Conservation (phyloP, 2,113 vertebrate species). For the Setophaga petechia region DNA sequence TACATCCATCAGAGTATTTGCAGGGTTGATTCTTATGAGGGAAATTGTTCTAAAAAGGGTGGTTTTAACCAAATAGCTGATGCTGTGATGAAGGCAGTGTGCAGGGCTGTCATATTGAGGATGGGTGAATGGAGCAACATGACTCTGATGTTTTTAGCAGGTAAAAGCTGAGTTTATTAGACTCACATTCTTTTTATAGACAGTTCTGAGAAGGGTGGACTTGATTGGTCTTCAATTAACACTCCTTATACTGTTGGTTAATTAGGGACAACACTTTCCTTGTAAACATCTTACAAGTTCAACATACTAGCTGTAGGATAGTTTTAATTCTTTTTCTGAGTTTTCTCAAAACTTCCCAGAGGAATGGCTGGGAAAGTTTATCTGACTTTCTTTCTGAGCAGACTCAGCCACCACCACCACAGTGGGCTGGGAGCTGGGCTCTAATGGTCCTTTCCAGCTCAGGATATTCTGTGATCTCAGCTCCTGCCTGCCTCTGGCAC, state of each 20-base stretch:
- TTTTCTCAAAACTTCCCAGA: not conserved
- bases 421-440: not conserved
- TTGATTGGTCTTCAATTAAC: not conserved
- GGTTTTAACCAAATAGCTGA: not conserved
- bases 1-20: not conserved
- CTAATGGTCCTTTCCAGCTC: not conserved
- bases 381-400: not conserved
- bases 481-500: too few relatives aligned
- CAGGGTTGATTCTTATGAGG: not conserved
- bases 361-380: not conserved
- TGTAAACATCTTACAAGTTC: not conserved
- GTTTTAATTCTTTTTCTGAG: not conserved
- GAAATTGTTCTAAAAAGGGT: not conserved
- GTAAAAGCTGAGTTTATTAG: not conserved
- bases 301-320: not conserved
- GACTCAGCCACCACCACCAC: not conserved
- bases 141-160: not conserved
- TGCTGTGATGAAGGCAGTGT: not conserved
- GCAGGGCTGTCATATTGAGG: not conserved
- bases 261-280: not conserved
- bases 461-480: not conserved
- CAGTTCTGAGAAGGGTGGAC: not conserved
- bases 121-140: not conserved
- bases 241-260: not conserved
- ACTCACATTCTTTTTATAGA: not conserved